phyloP scores from a whole-genome alignment of 2,797 vertebrate species.

The Halcyon chelicuti region DNA sequence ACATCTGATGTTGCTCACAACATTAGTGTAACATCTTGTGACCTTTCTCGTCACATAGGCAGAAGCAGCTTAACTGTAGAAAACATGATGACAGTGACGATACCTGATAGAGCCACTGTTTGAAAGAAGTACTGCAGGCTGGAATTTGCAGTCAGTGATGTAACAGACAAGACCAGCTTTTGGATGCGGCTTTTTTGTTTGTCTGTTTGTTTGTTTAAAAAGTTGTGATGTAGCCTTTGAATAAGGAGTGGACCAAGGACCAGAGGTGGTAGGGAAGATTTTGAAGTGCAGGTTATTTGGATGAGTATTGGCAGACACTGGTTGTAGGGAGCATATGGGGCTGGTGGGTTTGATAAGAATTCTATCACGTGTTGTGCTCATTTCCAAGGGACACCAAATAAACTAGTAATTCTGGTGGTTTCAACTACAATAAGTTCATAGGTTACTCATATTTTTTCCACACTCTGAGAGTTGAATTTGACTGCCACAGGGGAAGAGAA shows the following conservation, averaged over 20 bases:
- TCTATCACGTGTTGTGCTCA: accelerated
- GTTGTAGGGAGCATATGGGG: not conserved
- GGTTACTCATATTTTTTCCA: not conserved
- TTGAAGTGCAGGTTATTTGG: not conserved
- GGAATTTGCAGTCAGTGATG: not conserved
- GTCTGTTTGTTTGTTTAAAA: not conserved
- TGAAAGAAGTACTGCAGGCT: not conserved
- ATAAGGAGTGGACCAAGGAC: not conserved
- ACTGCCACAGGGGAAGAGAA: not conserved
- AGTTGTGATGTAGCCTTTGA: not conserved
- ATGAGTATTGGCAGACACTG: not conserved
- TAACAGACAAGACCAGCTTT: not conserved
- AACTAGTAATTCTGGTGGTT: not conserved
- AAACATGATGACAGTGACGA: not conserved
- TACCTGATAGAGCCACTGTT: not conserved
- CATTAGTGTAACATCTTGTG: not conserved
- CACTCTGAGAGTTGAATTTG: not conserved
- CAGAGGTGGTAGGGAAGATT: not conserved
- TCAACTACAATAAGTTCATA: not conserved
- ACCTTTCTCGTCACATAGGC: not conserved
- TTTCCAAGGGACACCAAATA: not conserved
- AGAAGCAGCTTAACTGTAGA: not conserved
- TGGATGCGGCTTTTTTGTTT: not conserved
- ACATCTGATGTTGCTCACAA: not conserved
- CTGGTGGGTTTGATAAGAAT: not conserved